A percentile compares a stretch with the other conserved stretches of the same genome.
Evolutionary conservation across 2,113 vertebrate species (phyloP).

Genomic region (Pelecanus crispus): DNA sequence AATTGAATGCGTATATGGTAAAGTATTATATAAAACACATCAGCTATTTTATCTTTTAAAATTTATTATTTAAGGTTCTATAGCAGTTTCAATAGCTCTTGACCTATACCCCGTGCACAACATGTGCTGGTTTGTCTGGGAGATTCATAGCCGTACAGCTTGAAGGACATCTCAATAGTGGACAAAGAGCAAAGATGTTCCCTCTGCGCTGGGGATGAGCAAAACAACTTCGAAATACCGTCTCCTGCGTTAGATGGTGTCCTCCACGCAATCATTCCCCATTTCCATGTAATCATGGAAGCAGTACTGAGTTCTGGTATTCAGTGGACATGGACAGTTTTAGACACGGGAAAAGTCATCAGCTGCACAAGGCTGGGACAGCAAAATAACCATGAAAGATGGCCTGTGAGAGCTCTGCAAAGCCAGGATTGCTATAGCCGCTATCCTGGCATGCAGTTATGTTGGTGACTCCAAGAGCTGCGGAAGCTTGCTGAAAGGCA

Average conservation of each 20-base stretch:
- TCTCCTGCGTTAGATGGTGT: background rate
- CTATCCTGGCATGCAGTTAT: background rate
- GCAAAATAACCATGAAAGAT: background rate
- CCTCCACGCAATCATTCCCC: accelerated
- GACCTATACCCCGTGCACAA: background rate
- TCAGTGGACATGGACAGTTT: accelerated
- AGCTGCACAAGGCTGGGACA: background rate
- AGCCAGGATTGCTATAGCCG: accelerated
- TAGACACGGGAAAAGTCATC: background rate
- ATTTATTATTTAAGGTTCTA: background rate
- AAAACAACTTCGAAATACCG: background rate
- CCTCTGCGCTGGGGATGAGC: background rate
- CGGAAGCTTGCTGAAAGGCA: background rate
- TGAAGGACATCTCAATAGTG: background rate
- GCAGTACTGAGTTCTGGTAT: background rate
- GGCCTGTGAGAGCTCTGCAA: background rate
- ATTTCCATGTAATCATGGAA: background rate
- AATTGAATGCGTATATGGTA: background rate
- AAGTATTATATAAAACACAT: background rate
- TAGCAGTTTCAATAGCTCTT: background rate
- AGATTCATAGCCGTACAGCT: background rate
- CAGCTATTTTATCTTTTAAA: background rate
- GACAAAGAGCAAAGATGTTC: background rate
- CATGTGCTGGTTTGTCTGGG: background rate
- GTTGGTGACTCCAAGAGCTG: background rate